phyloP scores from a whole-genome alignment of 2,888 invertebrate genomes.

The Diarsia rubi region DNA sequence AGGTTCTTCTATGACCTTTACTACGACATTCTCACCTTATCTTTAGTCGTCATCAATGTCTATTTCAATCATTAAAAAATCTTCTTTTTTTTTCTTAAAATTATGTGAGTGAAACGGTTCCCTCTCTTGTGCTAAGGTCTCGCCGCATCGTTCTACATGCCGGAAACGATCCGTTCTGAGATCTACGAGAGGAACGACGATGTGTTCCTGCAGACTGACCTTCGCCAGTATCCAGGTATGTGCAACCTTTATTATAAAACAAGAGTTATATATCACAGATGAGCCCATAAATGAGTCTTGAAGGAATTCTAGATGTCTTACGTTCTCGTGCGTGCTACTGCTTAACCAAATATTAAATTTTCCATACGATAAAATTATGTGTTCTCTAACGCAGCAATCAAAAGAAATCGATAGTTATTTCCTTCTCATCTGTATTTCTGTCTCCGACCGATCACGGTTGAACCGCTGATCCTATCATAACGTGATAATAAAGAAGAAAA shows the following conservation, averaged over 20 bases:
- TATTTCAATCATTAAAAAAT: neutral
- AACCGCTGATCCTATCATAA: neutral
- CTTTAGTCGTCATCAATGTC: neutral
- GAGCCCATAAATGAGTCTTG: neutral
- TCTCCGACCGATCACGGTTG: neutral
- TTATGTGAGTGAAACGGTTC: neutral
- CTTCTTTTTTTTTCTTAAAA: neutral
- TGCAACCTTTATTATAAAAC: neutral
- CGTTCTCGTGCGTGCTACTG: neutral
- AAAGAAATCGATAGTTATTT: neutral
- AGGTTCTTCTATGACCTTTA: neutral
- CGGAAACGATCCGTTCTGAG: conserved; percentile 95
- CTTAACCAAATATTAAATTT: neutral
- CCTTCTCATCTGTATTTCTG: neutral
- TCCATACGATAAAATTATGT: neutral
- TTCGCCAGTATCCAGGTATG: conserved; percentile 80
- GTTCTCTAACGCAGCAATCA: neutral
- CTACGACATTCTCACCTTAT: neutral
- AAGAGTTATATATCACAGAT: neutral
- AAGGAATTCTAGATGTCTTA: neutral
- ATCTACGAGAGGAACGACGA: conserved; percentile 94
- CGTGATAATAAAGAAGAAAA: neutral
- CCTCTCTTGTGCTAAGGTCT: conserved; percentile 75
- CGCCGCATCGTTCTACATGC: conserved; percentile 94
- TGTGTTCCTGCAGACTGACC: conserved; percentile 94